Base-by-base conservation (phyloP, 2,888 invertebrate genomes). In the Saturnia japonica region DNA sequence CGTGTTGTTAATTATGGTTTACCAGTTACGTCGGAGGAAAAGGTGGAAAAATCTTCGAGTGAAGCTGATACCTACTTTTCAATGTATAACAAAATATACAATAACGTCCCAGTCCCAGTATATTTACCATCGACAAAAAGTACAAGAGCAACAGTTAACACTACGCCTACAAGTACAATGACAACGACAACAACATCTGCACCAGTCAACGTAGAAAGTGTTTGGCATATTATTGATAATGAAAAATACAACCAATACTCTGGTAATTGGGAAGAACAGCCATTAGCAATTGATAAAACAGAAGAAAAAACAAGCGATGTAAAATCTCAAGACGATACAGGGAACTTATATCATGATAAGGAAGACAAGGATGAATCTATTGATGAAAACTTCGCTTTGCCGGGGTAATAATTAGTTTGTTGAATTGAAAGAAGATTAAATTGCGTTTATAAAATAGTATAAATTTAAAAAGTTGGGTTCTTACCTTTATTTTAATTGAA, bases 171-270 rank as follows among this genome's bases (percentile, higher is more conserved):
- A 1, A 87, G 80, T 75, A 88, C 75, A 11, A 72, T 78, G 76
- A 91, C 79, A 76, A 89, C 85, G 76, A 91, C 79, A 76, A 89
- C 85, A 14, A 79, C 80, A 7, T 70, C 80, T 6, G 76, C 78
- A 19, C 77, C 85, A n/a, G 78, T 82, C 51, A 87, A 87, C 69
- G 85, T 93, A 12, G 85, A 92, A 79, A 88, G 93, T 75, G 88
- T 94, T 77, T 94, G 94, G 94, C 93, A 94, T 71, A 89, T 94
- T 54, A 94, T 94, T 69, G 92, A 94, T 70, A 90, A 79, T 68
- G 89, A 93, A 76, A 94, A 92, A 80, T 81, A 83, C 57, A 82
- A 89, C 51, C 82, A 91, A 70, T 82, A 85, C 75, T 76, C 84
- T 66, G 87, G 85, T 16, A 82, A 84, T 54, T 92, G 93, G 93